Percentiles rank a stretch among this genome's conserved stretches.
Conservation (phyloP, 2,797 vertebrate genomes). For the Cynodonichthys magdalenae region DNA sequence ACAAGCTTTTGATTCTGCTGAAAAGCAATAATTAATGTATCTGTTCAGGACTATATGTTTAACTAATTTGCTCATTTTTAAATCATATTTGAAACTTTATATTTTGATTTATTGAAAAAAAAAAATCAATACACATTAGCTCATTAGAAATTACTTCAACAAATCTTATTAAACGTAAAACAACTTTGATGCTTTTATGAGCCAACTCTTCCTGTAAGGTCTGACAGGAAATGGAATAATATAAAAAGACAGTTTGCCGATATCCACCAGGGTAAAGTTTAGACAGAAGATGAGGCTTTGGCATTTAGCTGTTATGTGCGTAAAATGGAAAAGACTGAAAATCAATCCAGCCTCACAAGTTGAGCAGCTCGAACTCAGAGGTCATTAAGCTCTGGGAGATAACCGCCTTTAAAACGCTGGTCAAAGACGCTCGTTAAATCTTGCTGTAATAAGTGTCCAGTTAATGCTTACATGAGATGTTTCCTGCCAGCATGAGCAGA, state of each 20-base stretch:
- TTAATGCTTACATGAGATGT: slow-evolving; percentile 81
- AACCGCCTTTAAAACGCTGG: slow-evolving; percentile 16
- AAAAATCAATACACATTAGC: too few relatives aligned
- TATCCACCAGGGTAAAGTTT: slow-evolving; percentile 19
- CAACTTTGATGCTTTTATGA: slow-evolving; percentile 5
- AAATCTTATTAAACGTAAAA: too few relatives aligned
- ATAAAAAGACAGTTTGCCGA: slow-evolving; percentile 23
- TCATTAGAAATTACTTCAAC: too few relatives aligned
- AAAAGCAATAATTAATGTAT: background rate
- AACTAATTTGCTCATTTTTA: too few relatives aligned
- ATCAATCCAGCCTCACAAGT: slow-evolving; percentile 33
- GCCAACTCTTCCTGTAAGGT: slow-evolving; percentile 3
- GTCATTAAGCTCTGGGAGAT: background rate
- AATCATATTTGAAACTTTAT: too few relatives aligned
- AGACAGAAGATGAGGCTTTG: slow-evolving; percentile 26
- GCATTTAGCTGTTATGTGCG: slow-evolving; percentile 20
- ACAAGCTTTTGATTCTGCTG: background rate
- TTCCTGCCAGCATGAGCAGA: slow-evolving; percentile 73
- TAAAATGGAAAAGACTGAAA: slow-evolving; percentile 32
- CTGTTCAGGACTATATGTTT: background rate
- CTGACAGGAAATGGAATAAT: slow-evolving; percentile 1
- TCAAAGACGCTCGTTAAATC: background rate
- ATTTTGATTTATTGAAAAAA: too few relatives aligned
- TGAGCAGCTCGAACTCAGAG: background rate
- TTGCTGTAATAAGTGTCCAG: slow-evolving; percentile 5